A percentile compares a stretch with the other conserved stretches of the same genome.
Evolutionary conservation across 1,140 invertebrate genomes (phyloP).

Genomic region (Chironomus tepperi): DNA sequence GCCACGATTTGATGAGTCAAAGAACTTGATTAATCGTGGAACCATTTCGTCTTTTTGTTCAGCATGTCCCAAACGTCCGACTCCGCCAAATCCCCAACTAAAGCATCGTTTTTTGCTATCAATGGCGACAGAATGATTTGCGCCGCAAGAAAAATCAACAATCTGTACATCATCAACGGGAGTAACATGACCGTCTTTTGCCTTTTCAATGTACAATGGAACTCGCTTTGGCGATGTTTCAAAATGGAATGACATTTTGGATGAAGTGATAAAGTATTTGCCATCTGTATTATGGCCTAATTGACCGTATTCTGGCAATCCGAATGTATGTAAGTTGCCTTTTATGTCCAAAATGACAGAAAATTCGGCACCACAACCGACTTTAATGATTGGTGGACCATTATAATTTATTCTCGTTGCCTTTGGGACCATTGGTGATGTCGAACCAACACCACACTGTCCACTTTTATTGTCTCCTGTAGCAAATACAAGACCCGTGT

Average conservation of each 20-base stretch:
- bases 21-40: conserved; percentile 80
- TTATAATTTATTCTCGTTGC: conserved; percentile 67
- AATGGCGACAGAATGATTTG: conserved; percentile 82
- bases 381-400: conserved; percentile 72
- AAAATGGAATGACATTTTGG: conserved; percentile 77
- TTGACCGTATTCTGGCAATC: conserved; percentile 86
- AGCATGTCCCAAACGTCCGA: conserved; percentile 83
- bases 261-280: conserved; percentile 84
- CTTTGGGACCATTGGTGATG: conserved; percentile 53
- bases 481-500: conserved; percentile 74
- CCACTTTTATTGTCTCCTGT: conserved; percentile 87
- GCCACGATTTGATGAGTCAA: conserved; percentile 74
- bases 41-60: conserved; percentile 86
- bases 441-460: conserved; percentile 78
- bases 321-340: conserved; percentile 82
- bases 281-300: conserved; percentile 89
- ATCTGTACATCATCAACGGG: conserved; percentile 81
- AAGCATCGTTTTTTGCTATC: conserved; percentile 80
- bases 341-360: conserved; percentile 83
- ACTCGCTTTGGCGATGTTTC: conserved; percentile 77
- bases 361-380: conserved; percentile 87
- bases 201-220: conserved; percentile 77
- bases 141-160: conserved; percentile 80
- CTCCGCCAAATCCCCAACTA: conserved; percentile 92
- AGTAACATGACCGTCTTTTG: conserved; percentile 74